Evolutionary conservation across 1,140 invertebrate genomes (phyloP), one percentile per base, ranked within the genome.

Genomic region (Cydia strobilella): DNA sequence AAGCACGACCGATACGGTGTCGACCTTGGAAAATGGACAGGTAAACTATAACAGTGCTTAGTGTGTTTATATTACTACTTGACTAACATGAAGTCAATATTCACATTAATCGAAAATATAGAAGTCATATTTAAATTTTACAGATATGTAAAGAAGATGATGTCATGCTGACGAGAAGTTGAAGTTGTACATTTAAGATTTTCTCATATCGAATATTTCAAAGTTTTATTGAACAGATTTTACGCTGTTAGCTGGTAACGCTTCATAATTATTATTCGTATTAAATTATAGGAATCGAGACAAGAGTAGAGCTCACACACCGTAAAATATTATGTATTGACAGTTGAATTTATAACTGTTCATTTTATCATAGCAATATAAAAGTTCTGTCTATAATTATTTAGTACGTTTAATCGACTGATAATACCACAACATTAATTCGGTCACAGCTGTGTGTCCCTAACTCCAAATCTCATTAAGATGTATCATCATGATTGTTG

Each of bases 11-110:
- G 91, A 93, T 65, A 90, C 90, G 18, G 84, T 90, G 73, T 89
- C 88, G 10, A 90, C 88, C 7, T 75, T 93, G 71, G 92, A 93
- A 82, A 93, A 93, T 82, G 92, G 92, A 90, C 92, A 93, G 88
- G 93, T 92, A 85, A 79, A 71, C 63, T 66, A 59, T 75, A 77
- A 65, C 42, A 72, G 5, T 10, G 13, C 63, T 69, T 35, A 66
- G 12, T 66, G 25, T 69, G 31, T 69, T 69, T 39, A 35, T 15
- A 39, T 39, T 69, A 69, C 65, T 42, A 69, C 31, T 39, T 69
- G 25, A 39, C 54, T 12, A 3, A 23, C 6, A 9, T 59, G 20
- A 23, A 59, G 54, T 12, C 20, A 59, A 59, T 59, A 12, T 23
- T 59, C 23, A 23, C 54, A 59, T 23, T 12, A 23, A 10, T 51